Evolutionary conservation across 35 echinoderm and acorn worm genomes (phyloP).

Genomic region (Apostichopus parvimensis): DNA sequence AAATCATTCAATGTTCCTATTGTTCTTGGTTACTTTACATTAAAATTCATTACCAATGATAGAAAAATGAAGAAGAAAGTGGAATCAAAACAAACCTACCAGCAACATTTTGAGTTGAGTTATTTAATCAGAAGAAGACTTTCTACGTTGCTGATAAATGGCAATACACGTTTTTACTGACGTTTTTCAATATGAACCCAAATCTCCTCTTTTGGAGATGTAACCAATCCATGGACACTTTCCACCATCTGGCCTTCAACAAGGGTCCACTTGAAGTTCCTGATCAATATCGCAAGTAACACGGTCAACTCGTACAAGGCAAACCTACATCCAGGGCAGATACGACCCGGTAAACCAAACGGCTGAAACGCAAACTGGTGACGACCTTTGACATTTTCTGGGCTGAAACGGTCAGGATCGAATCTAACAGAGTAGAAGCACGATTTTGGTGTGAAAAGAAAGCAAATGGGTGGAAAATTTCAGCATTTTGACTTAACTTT

Average conservation of each 20-base stretch:
- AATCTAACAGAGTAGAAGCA: conserved; percentile 38
- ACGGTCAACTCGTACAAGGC: conserved; percentile 45
- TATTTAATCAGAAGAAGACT: too few species aligned
- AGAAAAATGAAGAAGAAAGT: too few species aligned
- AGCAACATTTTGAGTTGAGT: too few species aligned
- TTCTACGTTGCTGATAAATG: too few species aligned
- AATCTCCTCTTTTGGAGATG: conserved; percentile 64
- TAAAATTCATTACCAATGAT: too few species aligned
- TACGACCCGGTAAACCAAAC: conserved; percentile 62
- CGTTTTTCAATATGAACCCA: conserved; percentile 68
- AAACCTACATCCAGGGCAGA: conserved; percentile 65
- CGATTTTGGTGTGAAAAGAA: background rate
- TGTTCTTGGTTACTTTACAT: too few species aligned
- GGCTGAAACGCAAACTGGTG: conserved; percentile 32
- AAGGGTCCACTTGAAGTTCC: conserved; percentile 59
- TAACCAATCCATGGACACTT: conserved; percentile 41
- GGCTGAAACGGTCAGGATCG: conserved; percentile 67
- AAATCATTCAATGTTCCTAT: too few species aligned
- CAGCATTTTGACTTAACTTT: background rate
- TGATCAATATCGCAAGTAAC: conserved; percentile 50
- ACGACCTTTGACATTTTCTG: conserved; percentile 34
- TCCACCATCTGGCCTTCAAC: conserved; percentile 61
- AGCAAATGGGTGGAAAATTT: background rate
- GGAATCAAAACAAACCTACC: too few species aligned
- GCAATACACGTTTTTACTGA: background rate